A percentile compares a stretch with the other conserved stretches of the same genome.
Evolutionary conservation across 2,888 invertebrate species (phyloP).

Genomic region (Pocota personata): DNA sequence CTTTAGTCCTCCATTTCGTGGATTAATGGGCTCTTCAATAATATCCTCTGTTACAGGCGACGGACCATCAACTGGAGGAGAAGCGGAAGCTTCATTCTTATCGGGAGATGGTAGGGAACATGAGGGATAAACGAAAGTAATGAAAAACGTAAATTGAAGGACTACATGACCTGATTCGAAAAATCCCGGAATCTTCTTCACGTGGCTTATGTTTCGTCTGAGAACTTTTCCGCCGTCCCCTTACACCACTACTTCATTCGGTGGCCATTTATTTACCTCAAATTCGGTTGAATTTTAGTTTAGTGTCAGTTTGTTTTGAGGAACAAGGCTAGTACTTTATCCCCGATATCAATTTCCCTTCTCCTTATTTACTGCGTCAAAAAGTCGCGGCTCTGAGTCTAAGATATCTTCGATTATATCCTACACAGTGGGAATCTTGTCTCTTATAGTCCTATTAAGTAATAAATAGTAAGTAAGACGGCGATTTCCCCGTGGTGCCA

Average conservation of each 20-base stretch:
- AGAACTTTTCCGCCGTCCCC: conserved; percentile 11
- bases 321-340: too few relatives aligned
- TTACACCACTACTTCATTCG: conserved; percentile 35
- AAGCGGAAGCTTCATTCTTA: too few relatives aligned
- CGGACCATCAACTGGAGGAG: too few relatives aligned
- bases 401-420: conserved; percentile 8
- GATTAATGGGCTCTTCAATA: background rate
- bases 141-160: background rate
- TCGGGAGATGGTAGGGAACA: too few relatives aligned
- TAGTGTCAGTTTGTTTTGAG: too few relatives aligned
- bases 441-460: conserved; percentile 11
- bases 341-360: too few relatives aligned
- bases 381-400: conserved; percentile 35
- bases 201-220: conserved; percentile 53
- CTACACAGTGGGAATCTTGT: conserved; percentile 18
- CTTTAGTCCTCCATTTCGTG: background rate
- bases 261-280: background rate
- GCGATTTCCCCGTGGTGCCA: too few relatives aligned
- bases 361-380: conserved; percentile 20
- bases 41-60: background rate
- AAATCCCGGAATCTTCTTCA: conserved; percentile 26
- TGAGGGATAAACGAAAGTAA: background rate
- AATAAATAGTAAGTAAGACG: too few relatives aligned
- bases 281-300: conserved; percentile 22
- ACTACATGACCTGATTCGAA: background rate